These are phyloP conservation scores for Ictidomys tridecemlineatus DNA, from an alignment of 2,113 vertebrate species.

Conservation along the genomic window DNA sequence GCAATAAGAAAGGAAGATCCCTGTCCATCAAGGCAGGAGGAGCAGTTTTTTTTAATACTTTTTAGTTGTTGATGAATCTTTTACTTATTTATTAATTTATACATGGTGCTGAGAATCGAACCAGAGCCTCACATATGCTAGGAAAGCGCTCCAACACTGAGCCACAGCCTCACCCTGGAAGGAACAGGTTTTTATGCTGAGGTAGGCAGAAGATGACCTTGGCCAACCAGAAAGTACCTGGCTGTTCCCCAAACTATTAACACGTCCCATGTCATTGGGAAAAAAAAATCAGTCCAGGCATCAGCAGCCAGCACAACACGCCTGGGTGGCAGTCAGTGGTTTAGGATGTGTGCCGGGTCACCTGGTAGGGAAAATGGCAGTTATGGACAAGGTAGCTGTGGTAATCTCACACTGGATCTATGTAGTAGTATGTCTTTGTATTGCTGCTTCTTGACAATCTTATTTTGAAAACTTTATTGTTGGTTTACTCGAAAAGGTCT, in stretches of 20 bases:
- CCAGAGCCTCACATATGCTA: too few relatives aligned
- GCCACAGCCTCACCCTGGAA: too few relatives aligned
- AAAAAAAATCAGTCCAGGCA: not conserved
- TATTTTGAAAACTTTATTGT: not conserved
- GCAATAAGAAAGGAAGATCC: not conserved
- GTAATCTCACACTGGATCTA: too few relatives aligned
- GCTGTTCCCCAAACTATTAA: not conserved
- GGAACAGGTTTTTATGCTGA: not conserved
- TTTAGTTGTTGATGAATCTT: too few relatives aligned
- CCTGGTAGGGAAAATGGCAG: not conserved
- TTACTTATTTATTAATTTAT: too few relatives aligned
- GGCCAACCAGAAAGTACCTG: not conserved
- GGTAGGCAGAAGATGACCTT: not conserved
- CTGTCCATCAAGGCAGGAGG: not conserved
- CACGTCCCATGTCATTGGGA: too few relatives aligned
- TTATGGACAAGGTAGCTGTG: not conserved
- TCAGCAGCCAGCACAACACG: not conserved
- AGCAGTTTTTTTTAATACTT: not conserved
- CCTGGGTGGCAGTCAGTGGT: not conserved
- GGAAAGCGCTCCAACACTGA: too few relatives aligned
- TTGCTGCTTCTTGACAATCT: not conserved
- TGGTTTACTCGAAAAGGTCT: not conserved
- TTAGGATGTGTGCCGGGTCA: not conserved
- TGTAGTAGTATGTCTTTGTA: too few relatives aligned
- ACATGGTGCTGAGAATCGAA: too few relatives aligned